phyloP scores from a whole-genome alignment of 1,140 invertebrate genomes.

The Leucophenga varia region DNA sequence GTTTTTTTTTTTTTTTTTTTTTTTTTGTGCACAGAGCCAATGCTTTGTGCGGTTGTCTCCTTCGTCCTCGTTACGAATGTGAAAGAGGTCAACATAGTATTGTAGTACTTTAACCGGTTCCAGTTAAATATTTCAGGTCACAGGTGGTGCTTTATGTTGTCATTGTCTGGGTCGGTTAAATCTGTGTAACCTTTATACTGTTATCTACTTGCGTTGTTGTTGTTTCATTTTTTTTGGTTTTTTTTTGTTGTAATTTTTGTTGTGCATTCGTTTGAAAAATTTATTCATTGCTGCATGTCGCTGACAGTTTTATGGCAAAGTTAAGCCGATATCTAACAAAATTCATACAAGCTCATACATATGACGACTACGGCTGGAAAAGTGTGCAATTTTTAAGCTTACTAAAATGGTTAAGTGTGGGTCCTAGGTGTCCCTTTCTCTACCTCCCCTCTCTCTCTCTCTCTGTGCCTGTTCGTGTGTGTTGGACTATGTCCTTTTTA shows the following conservation, averaged over 20 bases:
- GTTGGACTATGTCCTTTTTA: not conserved
- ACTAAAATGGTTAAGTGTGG: no score
- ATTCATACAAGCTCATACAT: no score
- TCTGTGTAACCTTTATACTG: constrained; percentile 21
- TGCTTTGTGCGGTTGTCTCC: no score
- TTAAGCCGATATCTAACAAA: constrained; percentile 53
- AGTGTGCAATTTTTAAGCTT: constrained; percentile 50
- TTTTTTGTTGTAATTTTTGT: constrained; percentile 39
- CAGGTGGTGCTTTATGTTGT: constrained; percentile 47
- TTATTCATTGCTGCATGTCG: constrained; percentile 51
- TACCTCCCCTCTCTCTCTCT: no score
- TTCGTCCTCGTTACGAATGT: no score
- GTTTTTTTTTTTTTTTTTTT: not conserved
- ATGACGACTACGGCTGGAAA: constrained; percentile 36
- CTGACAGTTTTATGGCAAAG: constrained; percentile 53
- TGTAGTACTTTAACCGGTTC: not conserved
- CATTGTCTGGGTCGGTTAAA: constrained; percentile 47
- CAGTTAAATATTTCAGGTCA: constrained; percentile 44
- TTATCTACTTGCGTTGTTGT: not conserved
- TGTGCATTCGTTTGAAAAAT: constrained; percentile 53
- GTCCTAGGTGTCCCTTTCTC: no score
- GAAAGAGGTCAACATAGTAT: no score
- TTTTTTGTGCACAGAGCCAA: not conserved
- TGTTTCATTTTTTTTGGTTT: constrained; percentile 17
- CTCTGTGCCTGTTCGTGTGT: no score